Evolutionary conservation across 2,113 vertebrate species (phyloP), one percentile per base, ranked within the genome.

Genomic region (Ia io): DNA sequence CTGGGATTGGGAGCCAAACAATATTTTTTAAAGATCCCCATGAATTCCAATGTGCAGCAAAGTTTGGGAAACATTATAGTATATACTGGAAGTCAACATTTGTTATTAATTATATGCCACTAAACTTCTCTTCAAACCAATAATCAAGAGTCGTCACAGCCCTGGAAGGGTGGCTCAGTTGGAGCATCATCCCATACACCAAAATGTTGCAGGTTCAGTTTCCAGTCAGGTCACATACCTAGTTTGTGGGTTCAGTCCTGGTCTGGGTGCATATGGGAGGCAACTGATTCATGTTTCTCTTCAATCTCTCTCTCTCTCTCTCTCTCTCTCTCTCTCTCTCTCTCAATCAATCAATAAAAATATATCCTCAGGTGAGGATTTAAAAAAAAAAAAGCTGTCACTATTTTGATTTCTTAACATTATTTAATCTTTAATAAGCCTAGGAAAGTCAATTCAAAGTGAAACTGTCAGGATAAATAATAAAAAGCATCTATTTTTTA

Each of bases 71-170:
- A 80, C 25, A 59, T 11, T 77, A 32, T 4, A 42, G 6, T 88
- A 56, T 53, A 67, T 37, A 67, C 10, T 76, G 23, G 47, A 91
- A 95, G 71, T 91, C 25, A 91, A 93, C 56, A 67, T 76, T 32
- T 84, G 42, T 37, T 94, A 67, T 61, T 89, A 86, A 82, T 56
- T 94, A 84, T 67, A 94, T 89, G 56, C 25, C 42, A 74, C 70
- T 92, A 95, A 96, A 30, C 10, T 42, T 82, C 30, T 90, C 28
- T 84, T 90, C 71, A 80, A 9, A 85, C 25, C 59, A 88, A 53
- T 88, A 69, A 71, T 77, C 70, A 95, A 84, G 59, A 96, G 44
- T 53, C 63, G 70, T 5, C 76, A 80, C 53, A n/a, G 63, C 32
- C 63, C 63, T n/a, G 63, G 63, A 32, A 17, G 32, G 63, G 30